A percentile compares a stretch with the other conserved stretches of the same genome.
These are phyloP conservation scores for Pachycephala philippinensis DNA, from an alignment of 2,113 vertebrate species.

Conservation along the genomic window DNA sequence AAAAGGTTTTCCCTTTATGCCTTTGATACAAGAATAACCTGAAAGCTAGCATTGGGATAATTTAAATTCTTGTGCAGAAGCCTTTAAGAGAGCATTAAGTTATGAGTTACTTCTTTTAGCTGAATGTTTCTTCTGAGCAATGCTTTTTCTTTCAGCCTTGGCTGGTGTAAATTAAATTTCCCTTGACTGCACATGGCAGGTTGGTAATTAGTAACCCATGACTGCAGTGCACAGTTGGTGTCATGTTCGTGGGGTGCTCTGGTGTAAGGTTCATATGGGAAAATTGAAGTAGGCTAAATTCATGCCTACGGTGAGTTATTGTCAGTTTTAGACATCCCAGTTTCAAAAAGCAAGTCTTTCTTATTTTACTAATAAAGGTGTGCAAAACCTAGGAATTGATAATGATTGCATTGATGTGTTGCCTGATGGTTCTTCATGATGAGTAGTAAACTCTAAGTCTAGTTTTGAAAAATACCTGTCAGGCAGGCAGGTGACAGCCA, in stretches of 20 bases:
- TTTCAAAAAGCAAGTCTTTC: neutral
- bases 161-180: neutral
- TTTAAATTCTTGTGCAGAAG: neutral
- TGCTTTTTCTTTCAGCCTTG: neutral
- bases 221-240: neutral
- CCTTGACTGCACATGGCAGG: neutral
- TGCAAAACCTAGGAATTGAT: neutral
- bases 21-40: neutral
- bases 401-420: neutral
- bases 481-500: neutral
- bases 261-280: neutral
- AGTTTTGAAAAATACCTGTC: neutral
- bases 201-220: neutral
- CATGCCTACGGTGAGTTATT: neutral
- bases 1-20: neutral
- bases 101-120: neutral
- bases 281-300: neutral
- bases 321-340: neutral
- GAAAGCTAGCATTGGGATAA: neutral
- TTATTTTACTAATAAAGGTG: neutral
- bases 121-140: neutral
- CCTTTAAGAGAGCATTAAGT: neutral
- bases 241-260: neutral
- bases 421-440: neutral
- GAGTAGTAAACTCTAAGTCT: neutral